Conservation (phyloP, 2,888 invertebrate species). For the Lucinisca nassula region DNA sequence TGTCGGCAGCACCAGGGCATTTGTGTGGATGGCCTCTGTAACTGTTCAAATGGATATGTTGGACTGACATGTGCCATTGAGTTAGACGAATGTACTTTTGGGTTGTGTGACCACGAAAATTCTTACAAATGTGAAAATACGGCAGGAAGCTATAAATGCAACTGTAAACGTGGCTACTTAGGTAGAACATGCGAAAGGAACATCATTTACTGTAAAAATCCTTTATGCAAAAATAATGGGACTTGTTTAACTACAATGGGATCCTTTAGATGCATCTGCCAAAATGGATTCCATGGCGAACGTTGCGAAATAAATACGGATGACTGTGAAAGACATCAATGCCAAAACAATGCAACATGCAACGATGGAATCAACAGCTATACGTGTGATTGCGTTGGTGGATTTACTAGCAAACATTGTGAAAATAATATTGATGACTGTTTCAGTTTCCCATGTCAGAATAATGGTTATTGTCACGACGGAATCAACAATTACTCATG, state of each 20-base stretch:
- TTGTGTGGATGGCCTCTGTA: constrained; percentile 78
- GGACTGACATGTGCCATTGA: constrained; percentile 88
- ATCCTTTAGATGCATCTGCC: too few relatives aligned
- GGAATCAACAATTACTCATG: constrained; percentile 53
- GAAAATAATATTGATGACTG: too few relatives aligned
- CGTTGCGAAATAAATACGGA: constrained; percentile 23
- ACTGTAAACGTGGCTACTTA: constrained; percentile 33
- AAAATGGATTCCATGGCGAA: constrained; percentile 15
- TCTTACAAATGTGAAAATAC: constrained; percentile 42
- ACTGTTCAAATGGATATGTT: constrained; percentile 89
- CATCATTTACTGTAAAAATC: too few relatives aligned
- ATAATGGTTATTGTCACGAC: constrained; percentile 53
- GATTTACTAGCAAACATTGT: too few relatives aligned
- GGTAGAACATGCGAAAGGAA: constrained; percentile 20
- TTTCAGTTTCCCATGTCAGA: constrained; percentile 31
- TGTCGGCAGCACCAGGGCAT: too few relatives aligned
- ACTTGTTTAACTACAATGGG: too few relatives aligned
- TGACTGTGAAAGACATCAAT: not conserved
- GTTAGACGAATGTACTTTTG: not conserved
- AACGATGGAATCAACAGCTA: too few relatives aligned
- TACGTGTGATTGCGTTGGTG: too few relatives aligned
- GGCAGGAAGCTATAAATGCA: constrained; percentile 40
- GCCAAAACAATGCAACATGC: too few relatives aligned
- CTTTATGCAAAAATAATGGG: too few relatives aligned
- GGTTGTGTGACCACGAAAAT: constrained; percentile 51